Evolutionary conservation across 2,113 vertebrate species (phyloP), one percentile per base, ranked within the genome.

Genomic region (Protomyctophum bolini): DNA sequence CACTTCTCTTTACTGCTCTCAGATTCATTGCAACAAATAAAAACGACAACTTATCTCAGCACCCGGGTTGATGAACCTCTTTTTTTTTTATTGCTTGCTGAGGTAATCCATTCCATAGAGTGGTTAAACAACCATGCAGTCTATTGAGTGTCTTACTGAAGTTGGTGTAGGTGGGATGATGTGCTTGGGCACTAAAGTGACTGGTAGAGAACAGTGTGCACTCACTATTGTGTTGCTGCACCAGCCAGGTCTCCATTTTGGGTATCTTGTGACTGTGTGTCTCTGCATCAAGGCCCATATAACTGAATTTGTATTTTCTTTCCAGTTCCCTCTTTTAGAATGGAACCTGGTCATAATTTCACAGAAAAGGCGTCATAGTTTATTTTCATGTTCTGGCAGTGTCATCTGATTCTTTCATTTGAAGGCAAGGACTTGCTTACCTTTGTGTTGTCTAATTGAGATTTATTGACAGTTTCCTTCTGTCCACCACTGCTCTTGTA

Each of bases 31-130:
- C 68, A 80, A 75, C 67, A 67, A 87, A 89, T 87, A 86, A 89
- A 87, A 78, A 72, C 29, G 58, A 11, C 10, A 46, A 80, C 21
- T 59, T 54, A 80, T 69, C 60, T 73, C 63, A 85, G 77, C 54
- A 58, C 80, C 82, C 73, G 62, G 77, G 74, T 70, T 81, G 62
- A 76, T 6, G 59, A 73, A 77, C 70, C 73, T 86, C 75, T 87
- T 84, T 87, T 61, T 85, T 84, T 84, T n/a, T n/a, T n/a, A 74
- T 73, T 28, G 56, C 80, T 84, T 58, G 52, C 47, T 61, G 65
- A 85, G 59, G 75, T 81, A 69, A 86, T 87, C 77, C 76, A 87
- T 87, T 91, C 84, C 88, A 81, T 21, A 65, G 73, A 74, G 46
- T 65, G 75, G 58, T 66, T 72, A 67, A 77, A 83, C 62, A 76